A percentile compares a stretch with the other conserved stretches of the same genome.
Conservation (phyloP, 1,140 invertebrate genomes). For the Neuroterus valhalla region DNA sequence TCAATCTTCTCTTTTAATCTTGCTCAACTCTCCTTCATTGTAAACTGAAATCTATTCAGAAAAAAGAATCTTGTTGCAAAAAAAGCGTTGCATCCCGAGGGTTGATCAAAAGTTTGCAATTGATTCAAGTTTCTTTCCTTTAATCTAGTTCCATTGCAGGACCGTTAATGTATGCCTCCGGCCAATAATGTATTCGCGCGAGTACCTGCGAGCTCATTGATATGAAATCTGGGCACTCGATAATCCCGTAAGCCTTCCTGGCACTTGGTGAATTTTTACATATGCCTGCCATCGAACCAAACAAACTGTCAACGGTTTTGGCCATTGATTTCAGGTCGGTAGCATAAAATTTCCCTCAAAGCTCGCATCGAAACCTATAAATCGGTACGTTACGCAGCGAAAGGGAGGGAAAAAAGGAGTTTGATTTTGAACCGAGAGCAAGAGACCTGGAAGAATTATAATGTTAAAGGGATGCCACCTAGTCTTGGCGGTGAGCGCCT, state of each 20-base stretch:
- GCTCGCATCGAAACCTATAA: conserved; percentile 63
- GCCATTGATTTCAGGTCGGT: conserved; percentile 65
- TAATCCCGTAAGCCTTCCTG: conserved; percentile 59
- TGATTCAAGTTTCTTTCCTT: conserved; percentile 50
- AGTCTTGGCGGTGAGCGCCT: conserved; percentile 46
- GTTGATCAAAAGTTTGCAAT: background rate
- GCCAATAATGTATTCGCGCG: conserved; percentile 48
- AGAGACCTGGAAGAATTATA: conserved; percentile 62
- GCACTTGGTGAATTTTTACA: conserved; percentile 39
- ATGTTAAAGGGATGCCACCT: conserved; percentile 71
- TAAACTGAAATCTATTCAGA: too few relatives aligned
- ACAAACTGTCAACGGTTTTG: conserved; percentile 61
- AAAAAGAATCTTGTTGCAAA: background rate
- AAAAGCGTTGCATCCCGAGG: background rate
- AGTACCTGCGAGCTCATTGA: conserved; percentile 44
- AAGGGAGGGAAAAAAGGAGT: conserved; percentile 52
- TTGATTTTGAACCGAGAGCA: conserved; percentile 39
- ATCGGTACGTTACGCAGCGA: conserved; percentile 66
- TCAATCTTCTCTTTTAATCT: too few relatives aligned
- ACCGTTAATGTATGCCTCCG: conserved; percentile 58
- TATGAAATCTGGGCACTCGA: conserved; percentile 56
- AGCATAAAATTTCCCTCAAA: conserved; percentile 69
- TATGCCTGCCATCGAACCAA: conserved; percentile 8
- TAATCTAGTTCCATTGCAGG: background rate
- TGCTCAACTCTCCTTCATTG: too few relatives aligned